Conservation (phyloP, 1,140 invertebrate genomes). For the Drosophila punjabiensis region DNA sequence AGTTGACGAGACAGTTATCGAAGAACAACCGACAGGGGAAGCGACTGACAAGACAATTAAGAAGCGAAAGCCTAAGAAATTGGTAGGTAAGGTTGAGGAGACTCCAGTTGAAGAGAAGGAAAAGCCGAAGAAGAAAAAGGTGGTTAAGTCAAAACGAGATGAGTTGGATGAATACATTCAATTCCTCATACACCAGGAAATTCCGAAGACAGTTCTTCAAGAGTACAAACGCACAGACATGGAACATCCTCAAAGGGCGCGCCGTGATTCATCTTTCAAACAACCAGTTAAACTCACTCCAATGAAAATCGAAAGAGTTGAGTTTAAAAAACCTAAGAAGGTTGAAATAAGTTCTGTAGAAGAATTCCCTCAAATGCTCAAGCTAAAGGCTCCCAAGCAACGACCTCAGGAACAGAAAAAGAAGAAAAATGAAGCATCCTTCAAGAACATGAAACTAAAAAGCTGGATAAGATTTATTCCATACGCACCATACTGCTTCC, state of each 20-base stretch:
- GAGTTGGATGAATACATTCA: constrained; percentile 84
- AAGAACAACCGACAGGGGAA: constrained; percentile 59
- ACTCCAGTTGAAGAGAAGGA: constrained; percentile 52
- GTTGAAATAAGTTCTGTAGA: constrained; percentile 77
- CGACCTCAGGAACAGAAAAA: constrained; percentile 84
- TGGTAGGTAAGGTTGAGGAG: constrained; percentile 61
- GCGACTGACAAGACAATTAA: constrained; percentile 62
- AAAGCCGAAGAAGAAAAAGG: constrained; percentile 73
- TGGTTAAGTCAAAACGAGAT: constrained; percentile 73
- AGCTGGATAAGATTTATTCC: constrained; percentile 78
- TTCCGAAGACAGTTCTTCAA: constrained; percentile 82
- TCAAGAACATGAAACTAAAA: constrained; percentile 78
- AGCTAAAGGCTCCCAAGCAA: constrained; percentile 83
- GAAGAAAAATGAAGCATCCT: constrained; percentile 79
- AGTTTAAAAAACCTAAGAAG: constrained; percentile 67
- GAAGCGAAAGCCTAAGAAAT: constrained; percentile 65
- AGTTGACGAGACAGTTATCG: constrained; percentile 42
- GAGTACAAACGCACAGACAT: constrained; percentile 76
- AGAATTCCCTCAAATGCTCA: constrained; percentile 78
- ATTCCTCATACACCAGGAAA: constrained; percentile 82
- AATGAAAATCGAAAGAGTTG: constrained; percentile 76
- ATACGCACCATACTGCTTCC: constrained; percentile 74
- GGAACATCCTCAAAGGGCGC: constrained; percentile 75
- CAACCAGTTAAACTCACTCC: constrained; percentile 72
- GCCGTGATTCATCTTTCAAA: constrained; percentile 71